Percentiles rank a stretch among this genome's conserved stretches.
phyloP scores from a whole-genome alignment of 2,797 vertebrate species.

The Xenentodon cancila region DNA sequence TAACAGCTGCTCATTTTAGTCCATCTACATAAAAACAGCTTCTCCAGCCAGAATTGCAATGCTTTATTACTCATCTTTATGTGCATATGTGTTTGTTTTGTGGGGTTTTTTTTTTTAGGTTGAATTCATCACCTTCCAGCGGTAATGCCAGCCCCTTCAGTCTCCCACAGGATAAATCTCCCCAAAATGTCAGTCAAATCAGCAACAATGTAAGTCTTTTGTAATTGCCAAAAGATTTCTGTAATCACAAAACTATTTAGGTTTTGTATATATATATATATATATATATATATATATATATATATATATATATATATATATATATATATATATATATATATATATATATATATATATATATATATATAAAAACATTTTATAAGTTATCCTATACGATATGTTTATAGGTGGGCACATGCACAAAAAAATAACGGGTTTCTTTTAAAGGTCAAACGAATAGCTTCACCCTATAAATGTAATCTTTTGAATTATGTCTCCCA shows the following conservation, averaged over 20 bases:
- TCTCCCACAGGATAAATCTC: constrained; percentile 82
- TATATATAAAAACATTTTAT: too few species aligned
- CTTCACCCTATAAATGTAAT: too few species aligned
- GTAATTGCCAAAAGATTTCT: not conserved
- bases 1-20: not conserved
- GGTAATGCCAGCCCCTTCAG: constrained; percentile 85
- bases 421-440: too few species aligned
- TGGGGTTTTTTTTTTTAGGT: constrained; percentile 75
- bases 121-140: constrained; percentile 87
- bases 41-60: not conserved
- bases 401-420: too few species aligned
- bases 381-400: too few species aligned
- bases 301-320: too few species aligned
- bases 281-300: too few species aligned
- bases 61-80: too few species aligned
- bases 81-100: not conserved
- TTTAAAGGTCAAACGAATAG: too few species aligned
- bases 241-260: not conserved
- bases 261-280: too few species aligned
- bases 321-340: too few species aligned
- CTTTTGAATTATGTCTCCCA: not conserved
- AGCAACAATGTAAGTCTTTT: constrained; percentile 76
- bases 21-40: not conserved
- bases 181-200: constrained; percentile 71
- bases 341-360: too few species aligned